Base-by-base conservation (phyloP, 2,113 vertebrate genomes). In the Pseudorasbora parva region DNA sequence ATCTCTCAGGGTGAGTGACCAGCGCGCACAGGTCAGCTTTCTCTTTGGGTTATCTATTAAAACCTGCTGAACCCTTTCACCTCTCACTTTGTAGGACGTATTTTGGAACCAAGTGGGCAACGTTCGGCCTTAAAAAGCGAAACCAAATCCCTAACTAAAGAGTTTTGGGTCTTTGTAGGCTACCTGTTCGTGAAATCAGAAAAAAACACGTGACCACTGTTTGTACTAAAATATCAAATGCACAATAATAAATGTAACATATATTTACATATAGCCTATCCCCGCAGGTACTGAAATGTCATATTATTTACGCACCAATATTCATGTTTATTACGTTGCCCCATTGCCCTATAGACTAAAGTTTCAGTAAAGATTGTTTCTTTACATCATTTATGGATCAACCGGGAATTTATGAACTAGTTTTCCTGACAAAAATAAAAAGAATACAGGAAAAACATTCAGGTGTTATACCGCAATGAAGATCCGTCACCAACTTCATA, bases 11-110 rank as follows among this genome's bases (percentile, higher is more conserved):
- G 64, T 91, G 86, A 91, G 86, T 88, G 84, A 77, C 85, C 84
- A 78, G 85, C 86, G 85, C 88, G 88, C 88, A 91, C 89, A 92
- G 92, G 93, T 94, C 93, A 93, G 92, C 93, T 94, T 94, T 94
- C 93, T 92, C 94, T 51, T 84, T 86, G 49, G 83, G 73, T 72
- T 87, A 92, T 93, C 86, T 90, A 91, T 93, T 92, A 91, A 89
- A 82, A 81, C 64, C 69, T 76, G 51, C 79, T 83, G 56, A 85
- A 85, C 88, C 87, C 86, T 86, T 62, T 71, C 49, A 64, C 59
- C 62, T 86, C 76, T 83, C 89, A 85, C 88, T 86, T 87, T 84
- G 77, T 69, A 30, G 19, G 37, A 54, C 21, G 27, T 62, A 78
- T 81, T 84, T 78, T 82, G 69, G 51, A 12, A 74, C 59, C 64